Base-by-base conservation (phyloP, 1,140 invertebrate genomes). In the Drosophila baimaii region DNA sequence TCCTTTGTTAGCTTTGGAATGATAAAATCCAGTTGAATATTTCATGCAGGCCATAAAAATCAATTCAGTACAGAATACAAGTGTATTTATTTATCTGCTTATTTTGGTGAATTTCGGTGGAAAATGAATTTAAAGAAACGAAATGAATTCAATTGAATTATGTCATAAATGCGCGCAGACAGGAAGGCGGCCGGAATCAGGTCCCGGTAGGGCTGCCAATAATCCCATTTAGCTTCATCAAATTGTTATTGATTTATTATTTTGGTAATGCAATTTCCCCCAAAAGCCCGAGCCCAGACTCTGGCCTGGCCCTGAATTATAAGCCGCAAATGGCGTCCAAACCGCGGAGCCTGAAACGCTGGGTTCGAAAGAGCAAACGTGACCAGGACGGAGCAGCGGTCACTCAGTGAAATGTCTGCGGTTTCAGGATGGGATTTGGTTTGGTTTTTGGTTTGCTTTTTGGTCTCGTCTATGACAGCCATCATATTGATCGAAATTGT, bases 101-200 rank as follows among this genome's bases (percentile, higher is more conserved):
- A 29, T 56, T 51, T 52, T 37, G 25, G 27, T 27, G 25, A 21
- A 27, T 55, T 74, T 63, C 39, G 47, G 27, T 65, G 70, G 23
- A 65, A 85, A 77, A 79, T 66, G 57, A 82, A 77, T 82, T 75
- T 74, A 70, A 77, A 73, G 72, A 83, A 88, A 74, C 71, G 55
- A 89, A 88, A 88, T 74, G 63, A 88, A 88, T 88, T 83, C 77
- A 88, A 88, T 88, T 71, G 63, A 88, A 88, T 88, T 83, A 88
- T 83, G 59, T 56, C 83, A 88, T 79, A 79, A 86, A 88, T 52
- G 56, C 37, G 78, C 57, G 82, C 64, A 76, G 65, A 61, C 55
- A 49, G 58, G 5, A 46, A 41, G 27, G 27, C 25, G 15, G 41
- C 9, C 23, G 23, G 57, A 29, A 29, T 52, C 49, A 21, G 51